A percentile compares a stretch with the other conserved stretches of the same genome.
Evolutionary conservation across 2,888 invertebrate species (phyloP).

Genomic region (Acanthosepion esculentum): DNA sequence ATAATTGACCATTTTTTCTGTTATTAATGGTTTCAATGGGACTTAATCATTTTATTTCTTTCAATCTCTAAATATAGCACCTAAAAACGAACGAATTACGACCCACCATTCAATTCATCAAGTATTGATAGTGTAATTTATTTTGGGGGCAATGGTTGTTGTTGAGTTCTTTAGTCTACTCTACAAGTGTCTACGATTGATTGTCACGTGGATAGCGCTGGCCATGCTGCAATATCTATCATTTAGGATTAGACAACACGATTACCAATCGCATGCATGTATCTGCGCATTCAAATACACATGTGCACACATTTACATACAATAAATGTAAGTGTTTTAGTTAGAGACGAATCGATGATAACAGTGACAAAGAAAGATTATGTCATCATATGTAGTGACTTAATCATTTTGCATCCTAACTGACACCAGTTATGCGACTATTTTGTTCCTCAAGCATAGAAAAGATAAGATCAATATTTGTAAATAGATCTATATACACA

Average conservation of each 20-base stretch:
- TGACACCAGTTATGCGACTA: not conserved
- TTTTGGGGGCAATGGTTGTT: too few species aligned
- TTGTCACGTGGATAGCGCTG: not conserved
- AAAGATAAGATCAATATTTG: not conserved
- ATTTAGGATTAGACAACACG: not conserved
- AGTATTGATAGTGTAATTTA: too few species aligned
- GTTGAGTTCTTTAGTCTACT: too few species aligned
- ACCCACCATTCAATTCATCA: too few species aligned
- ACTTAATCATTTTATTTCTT: too few species aligned
- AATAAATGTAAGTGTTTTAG: too few species aligned
- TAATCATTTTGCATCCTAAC: not conserved
- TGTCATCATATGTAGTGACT: not conserved
- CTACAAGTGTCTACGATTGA: not conserved
- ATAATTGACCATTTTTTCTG: too few species aligned
- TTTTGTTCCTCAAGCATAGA: not conserved
- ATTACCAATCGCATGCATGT: not conserved
- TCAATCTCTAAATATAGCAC: too few species aligned
- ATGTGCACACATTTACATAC: too few species aligned
- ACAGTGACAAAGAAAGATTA: not conserved
- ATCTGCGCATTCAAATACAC: too few species aligned
- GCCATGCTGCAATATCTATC: not conserved
- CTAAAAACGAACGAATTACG: too few species aligned
- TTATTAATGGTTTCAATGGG: too few species aligned
- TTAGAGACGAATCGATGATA: not conserved
- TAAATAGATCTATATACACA: not conserved